phyloP scores from a whole-genome alignment of 2,888 invertebrate species.

The Erannis defoliaria region DNA sequence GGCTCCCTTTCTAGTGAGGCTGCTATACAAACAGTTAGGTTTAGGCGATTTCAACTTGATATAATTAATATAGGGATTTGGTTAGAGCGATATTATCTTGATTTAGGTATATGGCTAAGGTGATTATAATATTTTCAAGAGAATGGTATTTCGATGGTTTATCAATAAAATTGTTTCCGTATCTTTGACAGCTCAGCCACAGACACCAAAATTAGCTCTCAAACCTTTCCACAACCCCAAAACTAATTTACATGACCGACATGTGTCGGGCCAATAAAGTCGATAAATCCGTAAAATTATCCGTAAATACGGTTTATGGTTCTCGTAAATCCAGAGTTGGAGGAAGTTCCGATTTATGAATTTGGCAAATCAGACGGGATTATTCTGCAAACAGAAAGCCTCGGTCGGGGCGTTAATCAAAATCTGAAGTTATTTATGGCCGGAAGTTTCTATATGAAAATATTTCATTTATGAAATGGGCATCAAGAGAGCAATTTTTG shows the following conservation, averaged over 20 bases:
- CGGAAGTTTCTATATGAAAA: slow-evolving; percentile 18
- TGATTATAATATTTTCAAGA: too few relatives aligned
- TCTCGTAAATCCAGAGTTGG: slow-evolving; percentile 30
- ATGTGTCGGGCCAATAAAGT: slow-evolving; percentile 33
- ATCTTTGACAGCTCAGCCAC: neutral
- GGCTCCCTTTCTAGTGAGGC: too few relatives aligned
- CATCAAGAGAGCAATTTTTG: slow-evolving; percentile 10
- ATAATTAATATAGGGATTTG: too few relatives aligned
- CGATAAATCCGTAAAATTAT: slow-evolving; percentile 34
- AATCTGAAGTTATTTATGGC: slow-evolving; percentile 23
- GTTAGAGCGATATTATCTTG: too few relatives aligned
- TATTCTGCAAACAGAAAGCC: slow-evolving; percentile 9
- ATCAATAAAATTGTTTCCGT: neutral
- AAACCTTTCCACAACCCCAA: neutral
- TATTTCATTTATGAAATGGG: slow-evolving; percentile 12
- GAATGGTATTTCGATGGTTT: too few relatives aligned
- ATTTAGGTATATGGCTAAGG: too few relatives aligned
- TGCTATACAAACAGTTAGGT: too few relatives aligned
- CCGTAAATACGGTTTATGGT: slow-evolving; percentile 33
- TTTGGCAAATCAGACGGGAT: slow-evolving; percentile 18
- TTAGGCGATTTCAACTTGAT: too few relatives aligned
- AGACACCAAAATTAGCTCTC: slow-evolving; percentile 6
- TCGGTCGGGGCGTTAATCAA: slow-evolving; percentile 19
- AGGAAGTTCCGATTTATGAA: slow-evolving; percentile 26
- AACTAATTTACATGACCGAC: slow-evolving; percentile 35